phyloP scores from a whole-genome alignment of 2,797 vertebrate genomes.

The Platalea minor region DNA sequence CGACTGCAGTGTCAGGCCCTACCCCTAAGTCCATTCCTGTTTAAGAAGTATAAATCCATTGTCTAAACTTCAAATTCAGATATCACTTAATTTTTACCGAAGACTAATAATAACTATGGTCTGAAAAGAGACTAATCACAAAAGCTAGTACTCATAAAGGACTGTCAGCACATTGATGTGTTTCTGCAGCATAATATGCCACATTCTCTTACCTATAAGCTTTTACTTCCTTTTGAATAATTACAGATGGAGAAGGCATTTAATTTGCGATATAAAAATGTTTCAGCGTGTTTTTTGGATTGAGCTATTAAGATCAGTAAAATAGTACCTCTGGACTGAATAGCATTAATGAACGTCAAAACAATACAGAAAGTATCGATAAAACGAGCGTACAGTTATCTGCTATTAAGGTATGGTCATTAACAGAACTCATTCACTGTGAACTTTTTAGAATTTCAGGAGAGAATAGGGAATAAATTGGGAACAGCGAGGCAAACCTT shows the following conservation, averaged over 20 bases:
- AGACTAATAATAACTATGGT: background rate
- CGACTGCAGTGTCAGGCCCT: background rate
- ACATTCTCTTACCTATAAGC: background rate
- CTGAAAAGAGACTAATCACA: background rate
- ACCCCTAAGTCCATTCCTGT: background rate
- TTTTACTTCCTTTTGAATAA: background rate
- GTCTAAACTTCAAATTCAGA: background rate
- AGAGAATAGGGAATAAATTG: background rate
- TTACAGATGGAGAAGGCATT: background rate
- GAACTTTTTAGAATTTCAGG: background rate
- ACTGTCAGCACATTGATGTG: background rate
- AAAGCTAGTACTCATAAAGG: background rate
- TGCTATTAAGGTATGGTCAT: background rate
- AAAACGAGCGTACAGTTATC: background rate
- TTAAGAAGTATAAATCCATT: background rate
- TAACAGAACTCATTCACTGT: background rate
- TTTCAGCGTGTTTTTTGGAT: background rate
- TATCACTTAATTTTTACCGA: background rate
- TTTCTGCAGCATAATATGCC: background rate
- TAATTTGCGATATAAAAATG: background rate
- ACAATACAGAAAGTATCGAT: background rate
- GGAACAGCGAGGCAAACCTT: background rate
- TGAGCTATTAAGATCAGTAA: background rate
- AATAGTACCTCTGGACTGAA: background rate
- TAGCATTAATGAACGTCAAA: background rate